Base-by-base conservation (phyloP, 53 echinoderm and acorn worm species). In the Holothuria scabra region DNA sequence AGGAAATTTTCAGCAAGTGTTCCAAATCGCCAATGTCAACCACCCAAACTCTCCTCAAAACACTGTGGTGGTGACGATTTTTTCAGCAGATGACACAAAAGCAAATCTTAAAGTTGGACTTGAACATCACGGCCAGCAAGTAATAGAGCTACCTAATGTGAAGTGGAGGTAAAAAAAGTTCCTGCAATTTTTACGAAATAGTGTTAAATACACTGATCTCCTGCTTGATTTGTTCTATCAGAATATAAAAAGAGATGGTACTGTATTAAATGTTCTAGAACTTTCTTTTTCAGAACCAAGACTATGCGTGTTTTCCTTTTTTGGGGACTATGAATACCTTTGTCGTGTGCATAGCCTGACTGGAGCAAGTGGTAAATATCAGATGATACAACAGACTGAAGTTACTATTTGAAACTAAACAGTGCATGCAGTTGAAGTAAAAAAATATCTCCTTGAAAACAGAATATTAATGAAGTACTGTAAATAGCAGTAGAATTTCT, bases 281-380 rank as follows among this genome's bases (percentile, higher is more conserved):
- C 11, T 48, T 48, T 48, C 48, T 48, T 48, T 48, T 48, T 48
- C 48, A 48, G 48, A 13, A 48, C 12, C 48, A 48, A 48, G 48
- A 48, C 11, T 1, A 10, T 48, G 12, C 48, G 48, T 12, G 9
- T 48, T 10, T 49, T 49, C 26, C 9, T 31, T n/a, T 55, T n/a
- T 76, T 49, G 55, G 76, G 8, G 76, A 76, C 76, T 76, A 76
- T 26, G 56, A 76, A 56, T 76, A 52, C 76, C 75, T 76, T 24
- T 1, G 76, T 24, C 41, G 32, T 23, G n/a, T 76, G 25, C 46
- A 76, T 32, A 25, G 76, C 11, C 11, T 76, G 44, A 55, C 56
- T 10, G 56, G 56, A 28, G 56, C 76, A 55, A 76, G 76, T 76
- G 56, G 76, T 52, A 76, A 76, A 33, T 28, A 67, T 8, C 20